Percentiles rank a stretch among this genome's conserved stretches.
phyloP scores from a whole-genome alignment of 92 coral and sea anemone genomes.

The Heteractis magnifica region DNA sequence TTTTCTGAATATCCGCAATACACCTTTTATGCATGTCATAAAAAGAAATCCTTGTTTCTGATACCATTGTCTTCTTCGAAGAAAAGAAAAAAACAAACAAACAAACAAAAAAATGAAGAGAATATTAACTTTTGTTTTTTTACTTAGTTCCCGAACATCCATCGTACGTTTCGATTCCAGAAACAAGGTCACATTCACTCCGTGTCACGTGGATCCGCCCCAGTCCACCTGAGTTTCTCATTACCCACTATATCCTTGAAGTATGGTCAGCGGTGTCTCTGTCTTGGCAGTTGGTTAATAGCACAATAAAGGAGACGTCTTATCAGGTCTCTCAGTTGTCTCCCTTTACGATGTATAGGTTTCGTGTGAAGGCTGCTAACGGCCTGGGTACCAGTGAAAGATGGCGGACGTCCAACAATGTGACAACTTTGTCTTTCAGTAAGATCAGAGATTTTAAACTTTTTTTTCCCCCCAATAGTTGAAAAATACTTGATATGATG shows the following conservation, averaged over 20 bases:
- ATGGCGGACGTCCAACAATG: conserved; percentile 55
- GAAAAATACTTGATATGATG: no score
- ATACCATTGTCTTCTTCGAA: no score
- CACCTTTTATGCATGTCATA: no score
- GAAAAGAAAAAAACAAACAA: neutral
- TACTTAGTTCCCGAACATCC: conserved; percentile 71
- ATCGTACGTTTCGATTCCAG: conserved; percentile 34
- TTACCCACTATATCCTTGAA: conserved; percentile 62
- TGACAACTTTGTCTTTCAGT: conserved; percentile 69
- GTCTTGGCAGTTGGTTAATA: conserved; percentile 59
- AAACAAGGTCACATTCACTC: conserved; percentile 60
- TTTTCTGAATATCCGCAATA: no score
- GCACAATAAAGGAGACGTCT: conserved; percentile 31
- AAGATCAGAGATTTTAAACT: neutral
- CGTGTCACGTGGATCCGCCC: conserved; percentile 65
- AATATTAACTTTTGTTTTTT: neutral
- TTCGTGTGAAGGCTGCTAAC: conserved; percentile 75
- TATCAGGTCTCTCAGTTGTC: conserved; percentile 44
- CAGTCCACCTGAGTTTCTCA: conserved; percentile 50
- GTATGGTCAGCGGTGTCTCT: conserved; percentile 38
- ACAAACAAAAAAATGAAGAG: neutral
- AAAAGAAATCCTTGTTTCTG: no score
- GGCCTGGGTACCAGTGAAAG: conserved; percentile 76
- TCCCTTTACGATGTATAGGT: conserved; percentile 60
- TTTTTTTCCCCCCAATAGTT: neutral